Evolutionary conservation across 1,140 invertebrate genomes (phyloP), one percentile per base, ranked within the genome.

Genomic region (Acromyrmex heyeri): DNA sequence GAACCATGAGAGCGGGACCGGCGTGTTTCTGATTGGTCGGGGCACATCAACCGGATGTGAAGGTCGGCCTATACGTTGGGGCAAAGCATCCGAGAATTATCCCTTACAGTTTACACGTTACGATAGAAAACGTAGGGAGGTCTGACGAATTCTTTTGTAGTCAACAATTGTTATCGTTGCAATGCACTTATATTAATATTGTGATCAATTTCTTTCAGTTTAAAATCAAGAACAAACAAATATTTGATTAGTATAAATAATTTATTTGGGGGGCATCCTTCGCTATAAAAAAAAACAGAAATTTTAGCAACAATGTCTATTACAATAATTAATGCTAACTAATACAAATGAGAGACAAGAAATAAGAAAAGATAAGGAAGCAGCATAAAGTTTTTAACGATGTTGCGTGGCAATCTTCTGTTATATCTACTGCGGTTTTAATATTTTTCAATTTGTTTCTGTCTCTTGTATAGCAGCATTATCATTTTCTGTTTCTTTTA

Each of bases 1-100:
- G 86, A 86, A 38, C 53, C 62, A 73, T 92, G 91, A 89, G 88
- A 90, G 65, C 69, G 91, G 70, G 69, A 83, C 67, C 59, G 61
- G 14, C 44, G 18, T 69, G 67, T 53, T 76, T 90, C 88, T 90
- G 88, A 90, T 90, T 90, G 89, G 89, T 53, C 72, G 89, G 70
- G 62, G 76, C 86, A 85, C 24, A 61, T 76, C 77, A 53, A 90
- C 90, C 93, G 92, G 91, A 92, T 92, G 87, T 83, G 59, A 76
- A 70, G 75, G 85, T 76, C 72, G 88, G 85, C 85, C 88, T 89
- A 6, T 34, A 57, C 55, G 72, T 67, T 73, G 57, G 27, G 85
- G 44, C 21, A 83, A 57, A 85, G 14, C 61, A 82, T 72, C 70
- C 76, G 44, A 83, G 70, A 82, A 83, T 83, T 83, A 83, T 83